These are phyloP conservation scores for Agonopterix arenella DNA, from an alignment of 2,888 invertebrate genomes.

Conservation along the genomic window DNA sequence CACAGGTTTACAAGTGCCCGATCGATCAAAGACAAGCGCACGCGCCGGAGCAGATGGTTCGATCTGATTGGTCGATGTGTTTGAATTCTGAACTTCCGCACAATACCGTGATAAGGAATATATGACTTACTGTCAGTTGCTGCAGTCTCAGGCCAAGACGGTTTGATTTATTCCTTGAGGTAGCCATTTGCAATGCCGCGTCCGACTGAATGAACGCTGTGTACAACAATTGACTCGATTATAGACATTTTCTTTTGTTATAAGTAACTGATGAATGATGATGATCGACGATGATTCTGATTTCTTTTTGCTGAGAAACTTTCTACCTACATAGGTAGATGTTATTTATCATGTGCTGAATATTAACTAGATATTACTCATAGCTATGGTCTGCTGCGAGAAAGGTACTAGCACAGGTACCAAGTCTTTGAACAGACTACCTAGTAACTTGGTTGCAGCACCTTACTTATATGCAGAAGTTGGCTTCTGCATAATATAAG, in stretches of 20 bases:
- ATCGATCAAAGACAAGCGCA: constrained; percentile 60
- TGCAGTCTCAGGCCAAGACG: constrained; percentile 24
- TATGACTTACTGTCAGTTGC: constrained; percentile 44
- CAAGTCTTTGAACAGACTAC: no score
- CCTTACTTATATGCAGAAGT: no score
- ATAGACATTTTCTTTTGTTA: constrained; percentile 25
- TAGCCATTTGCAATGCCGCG: constrained; percentile 27
- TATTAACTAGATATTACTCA: no score
- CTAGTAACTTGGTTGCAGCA: no score
- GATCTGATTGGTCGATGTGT: constrained; percentile 60
- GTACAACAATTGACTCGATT: constrained; percentile 23
- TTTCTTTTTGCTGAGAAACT: constrained; percentile 30
- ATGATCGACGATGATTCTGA: constrained; percentile 6
- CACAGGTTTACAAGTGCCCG: constrained; percentile 33
- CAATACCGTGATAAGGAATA: constrained; percentile 62
- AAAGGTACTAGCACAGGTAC: no score
- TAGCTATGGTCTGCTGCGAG: no score
- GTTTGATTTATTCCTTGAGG: constrained; percentile 40
- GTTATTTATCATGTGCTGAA: no score
- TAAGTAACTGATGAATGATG: constrained; percentile 13
- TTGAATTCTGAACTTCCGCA: constrained; percentile 66
- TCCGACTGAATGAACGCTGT: constrained; percentile 18
- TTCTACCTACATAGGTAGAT: constrained; percentile 3
- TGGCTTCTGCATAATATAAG: no score
- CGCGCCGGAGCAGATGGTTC: constrained; percentile 67